Base-by-base conservation (phyloP, 2,888 invertebrate genomes). In the Tridacna crocea region DNA sequence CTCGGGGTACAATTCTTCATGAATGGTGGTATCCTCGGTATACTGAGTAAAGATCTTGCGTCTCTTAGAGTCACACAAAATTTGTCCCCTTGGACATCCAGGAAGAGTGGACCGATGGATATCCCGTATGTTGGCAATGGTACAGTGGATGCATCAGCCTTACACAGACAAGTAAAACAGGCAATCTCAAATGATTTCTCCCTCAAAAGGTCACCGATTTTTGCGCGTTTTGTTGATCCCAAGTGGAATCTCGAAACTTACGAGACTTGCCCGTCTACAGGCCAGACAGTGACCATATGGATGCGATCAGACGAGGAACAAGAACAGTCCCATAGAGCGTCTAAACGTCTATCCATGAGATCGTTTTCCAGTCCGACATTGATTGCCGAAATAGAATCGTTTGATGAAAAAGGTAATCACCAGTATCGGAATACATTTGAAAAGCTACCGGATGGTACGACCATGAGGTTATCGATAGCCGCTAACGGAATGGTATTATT, bases 161-260 rank as follows among this genome's bases (percentile, higher is more conserved):
- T 86, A 11, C 86, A 86, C 26, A 80, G 74, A 74, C 72, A 80
- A 60, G 75, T 86, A 51, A 77, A 79, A 58, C 65, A 76, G 11
- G 83, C 79, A 0, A 84, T 86, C 48, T 83, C 86, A 26, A 86
- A 86, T 22, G 86, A 86, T 58, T 86, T 84, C 78, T 86, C 86
- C 1, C 68, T 82, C 6, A 82, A 82, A 65, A 63, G 86, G 58
- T 86, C 86, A 8, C 80, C 74, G 22, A 84, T 86, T 24, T 86
- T 86, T 27, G 73, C 86, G 0, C 77, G 79, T 47, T 84, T 86
- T 73, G 86, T 86, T 36, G 83, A 86, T 58, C 83, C 86, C 6
- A 86, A 86, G 47, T 86, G 86, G 86, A 86, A 73, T 55, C 68
- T 86, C n/a, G 86, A 86, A 65, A 82, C 86, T 4, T 86, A 82